A percentile compares a stretch with the other conserved stretches of the same genome.
Conservation (phyloP, 2,113 vertebrate genomes). For the Oreotragus oreotragus region DNA sequence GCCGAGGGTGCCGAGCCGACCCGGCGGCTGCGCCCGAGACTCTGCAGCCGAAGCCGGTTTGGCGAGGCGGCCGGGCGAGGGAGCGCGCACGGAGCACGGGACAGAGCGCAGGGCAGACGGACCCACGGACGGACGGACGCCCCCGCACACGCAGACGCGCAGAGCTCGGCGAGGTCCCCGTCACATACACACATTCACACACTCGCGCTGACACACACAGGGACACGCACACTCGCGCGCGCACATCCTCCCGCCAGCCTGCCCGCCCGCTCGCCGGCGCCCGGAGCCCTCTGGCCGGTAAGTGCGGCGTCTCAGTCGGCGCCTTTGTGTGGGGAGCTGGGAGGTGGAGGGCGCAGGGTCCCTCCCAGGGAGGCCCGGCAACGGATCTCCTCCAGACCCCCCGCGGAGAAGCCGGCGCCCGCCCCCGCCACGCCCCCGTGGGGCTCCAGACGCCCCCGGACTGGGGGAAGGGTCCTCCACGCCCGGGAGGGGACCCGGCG, state of each 20-base stretch:
- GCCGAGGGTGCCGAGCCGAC: background rate
- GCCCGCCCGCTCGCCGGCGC: constrained; percentile 45
- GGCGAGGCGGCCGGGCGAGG: background rate
- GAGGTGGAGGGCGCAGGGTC: background rate
- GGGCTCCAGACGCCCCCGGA: constrained; percentile 37
- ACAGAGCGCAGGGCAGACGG: constrained; percentile 35
- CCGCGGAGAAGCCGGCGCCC: background rate
- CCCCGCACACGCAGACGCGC: constrained; percentile 73
- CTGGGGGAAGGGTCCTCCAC: background rate
- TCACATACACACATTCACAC: background rate
- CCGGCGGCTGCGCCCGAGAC: constrained; percentile 30
- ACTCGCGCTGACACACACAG: constrained; percentile 15
- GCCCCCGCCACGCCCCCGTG: constrained; percentile 70
- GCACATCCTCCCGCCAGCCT: constrained; percentile 55
- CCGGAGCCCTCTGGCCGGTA: constrained; percentile 67
- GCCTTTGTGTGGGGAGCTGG: constrained; percentile 59
- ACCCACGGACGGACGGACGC: constrained; percentile 65
- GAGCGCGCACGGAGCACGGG: constrained; percentile 55
- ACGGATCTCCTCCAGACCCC: background rate
- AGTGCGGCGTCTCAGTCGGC: constrained; percentile 51
- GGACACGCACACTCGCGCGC: constrained; percentile 48
- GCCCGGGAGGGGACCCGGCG: background rate
- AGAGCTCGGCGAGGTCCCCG: constrained; percentile 45
- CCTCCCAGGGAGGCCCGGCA: background rate
- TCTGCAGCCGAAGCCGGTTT: constrained; percentile 32